Conservation (phyloP, 2,113 vertebrate species). For the Corydoras maculifer region DNA sequence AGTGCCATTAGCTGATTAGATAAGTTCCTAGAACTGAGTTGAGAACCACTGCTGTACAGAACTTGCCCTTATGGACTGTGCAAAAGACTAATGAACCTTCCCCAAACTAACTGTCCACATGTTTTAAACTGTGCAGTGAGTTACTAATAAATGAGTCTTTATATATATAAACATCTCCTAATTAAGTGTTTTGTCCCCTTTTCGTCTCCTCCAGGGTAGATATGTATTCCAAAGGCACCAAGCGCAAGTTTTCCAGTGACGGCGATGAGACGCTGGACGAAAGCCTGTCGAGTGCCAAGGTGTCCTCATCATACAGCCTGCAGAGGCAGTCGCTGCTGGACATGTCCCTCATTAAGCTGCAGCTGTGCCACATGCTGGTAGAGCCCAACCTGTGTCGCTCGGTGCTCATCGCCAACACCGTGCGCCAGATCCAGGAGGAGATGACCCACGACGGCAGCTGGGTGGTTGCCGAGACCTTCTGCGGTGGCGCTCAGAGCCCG, state of each 20-base stretch:
- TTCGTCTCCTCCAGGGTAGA: conserved; percentile 29
- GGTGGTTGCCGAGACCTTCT: conserved; percentile 70
- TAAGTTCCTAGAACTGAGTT: no score
- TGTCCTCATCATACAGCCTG: conserved; percentile 75
- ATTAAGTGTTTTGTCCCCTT: conserved; percentile 13
- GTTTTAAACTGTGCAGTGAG: neutral
- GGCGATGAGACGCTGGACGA: conserved; percentile 64
- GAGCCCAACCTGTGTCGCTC: conserved; percentile 95
- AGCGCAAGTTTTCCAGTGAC: conserved; percentile 70
- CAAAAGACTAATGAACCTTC: no score
- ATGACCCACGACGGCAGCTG: conserved; percentile 92
- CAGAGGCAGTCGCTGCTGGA: conserved; percentile 92
- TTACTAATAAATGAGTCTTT: neutral
- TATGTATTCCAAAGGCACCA: conserved; percentile 80
- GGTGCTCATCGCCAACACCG: conserved; percentile 94
- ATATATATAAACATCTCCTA: neutral
- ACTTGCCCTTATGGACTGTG: no score
- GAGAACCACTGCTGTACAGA: no score
- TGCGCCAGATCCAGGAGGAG: conserved; percentile 94
- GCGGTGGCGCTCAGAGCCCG: conserved; percentile 62
- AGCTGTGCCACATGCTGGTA: conserved; percentile 97
- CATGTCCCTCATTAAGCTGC: conserved; percentile 97
- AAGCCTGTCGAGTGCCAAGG: conserved; percentile 56
- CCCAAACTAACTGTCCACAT: neutral
- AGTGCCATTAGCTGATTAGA: no score